phyloP scores from a whole-genome alignment of 2,797 vertebrate species.

The Otolemur crassicaudatus region DNA sequence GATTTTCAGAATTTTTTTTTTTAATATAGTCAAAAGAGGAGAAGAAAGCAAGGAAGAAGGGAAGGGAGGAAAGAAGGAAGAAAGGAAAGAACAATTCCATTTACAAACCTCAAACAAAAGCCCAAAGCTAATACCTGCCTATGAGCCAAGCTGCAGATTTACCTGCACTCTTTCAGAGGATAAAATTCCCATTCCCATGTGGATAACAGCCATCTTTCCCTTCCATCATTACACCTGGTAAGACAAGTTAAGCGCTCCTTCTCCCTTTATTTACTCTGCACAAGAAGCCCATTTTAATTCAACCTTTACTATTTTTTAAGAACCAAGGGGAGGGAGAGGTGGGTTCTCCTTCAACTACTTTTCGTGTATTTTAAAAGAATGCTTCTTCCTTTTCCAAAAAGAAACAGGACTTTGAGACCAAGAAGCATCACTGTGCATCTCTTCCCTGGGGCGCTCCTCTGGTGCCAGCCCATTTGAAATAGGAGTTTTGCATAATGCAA shows the following conservation, averaged over 20 bases:
- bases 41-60: not conserved
- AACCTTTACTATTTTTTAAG: not conserved
- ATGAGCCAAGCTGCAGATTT: not conserved
- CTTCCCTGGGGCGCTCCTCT: not conserved
- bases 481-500: slow-evolving; percentile 27
- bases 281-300: not conserved
- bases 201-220: not conserved
- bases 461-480: not conserved
- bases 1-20: not conserved
- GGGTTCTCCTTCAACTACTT: not conserved
- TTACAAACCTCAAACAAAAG: slow-evolving; percentile 22
- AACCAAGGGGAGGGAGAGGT: not conserved
- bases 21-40: not conserved
- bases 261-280: not conserved
- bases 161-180: not conserved
- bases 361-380: not conserved
- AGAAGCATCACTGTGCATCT: not conserved
- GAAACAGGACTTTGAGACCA: slow-evolving; percentile 3
- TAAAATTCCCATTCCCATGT: not conserved
- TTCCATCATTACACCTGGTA: not conserved
- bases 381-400: slow-evolving; percentile 5
- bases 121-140: not conserved
- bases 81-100: not conserved
- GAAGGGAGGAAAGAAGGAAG: not conserved
- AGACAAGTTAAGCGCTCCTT: not conserved